phyloP scores from a whole-genome alignment of 2,888 invertebrate genomes.

The Pollenia angustigena region DNA sequence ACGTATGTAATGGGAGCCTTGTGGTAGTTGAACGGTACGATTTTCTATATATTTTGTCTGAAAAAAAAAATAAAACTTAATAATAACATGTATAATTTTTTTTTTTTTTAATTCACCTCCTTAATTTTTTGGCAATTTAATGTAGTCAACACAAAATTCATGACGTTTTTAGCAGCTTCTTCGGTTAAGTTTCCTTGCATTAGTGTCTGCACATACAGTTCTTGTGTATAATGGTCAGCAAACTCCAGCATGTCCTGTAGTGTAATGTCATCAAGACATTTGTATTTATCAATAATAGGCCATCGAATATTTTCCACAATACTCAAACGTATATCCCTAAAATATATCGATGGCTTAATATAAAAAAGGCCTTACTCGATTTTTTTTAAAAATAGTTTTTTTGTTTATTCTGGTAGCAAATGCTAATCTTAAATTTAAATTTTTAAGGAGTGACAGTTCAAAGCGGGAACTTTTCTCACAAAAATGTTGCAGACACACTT shows the following conservation, averaged over 20 bases:
- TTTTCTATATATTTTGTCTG: constrained; percentile 84
- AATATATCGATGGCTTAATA: constrained; percentile 22
- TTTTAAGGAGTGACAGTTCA: too few relatives aligned
- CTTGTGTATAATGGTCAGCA: constrained; percentile 86
- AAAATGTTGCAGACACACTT: too few relatives aligned
- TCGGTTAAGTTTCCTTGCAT: constrained; percentile 92
- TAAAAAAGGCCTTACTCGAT: too few relatives aligned
- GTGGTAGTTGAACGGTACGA: constrained; percentile 87
- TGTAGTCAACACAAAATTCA: constrained; percentile 86
- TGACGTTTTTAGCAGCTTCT: constrained; percentile 86
- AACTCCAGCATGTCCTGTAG: constrained; percentile 87
- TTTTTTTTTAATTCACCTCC: constrained; percentile 75
- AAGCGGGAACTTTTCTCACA: too few relatives aligned
- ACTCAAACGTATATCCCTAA: constrained; percentile 89
- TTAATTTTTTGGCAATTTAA: constrained; percentile 85
- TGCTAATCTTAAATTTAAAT: too few relatives aligned
- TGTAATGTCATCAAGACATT: constrained; percentile 85
- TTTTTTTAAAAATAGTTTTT: too few relatives aligned
- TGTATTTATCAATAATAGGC: constrained; percentile 88
- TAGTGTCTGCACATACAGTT: constrained; percentile 89
- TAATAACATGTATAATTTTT: not conserved
- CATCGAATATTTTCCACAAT: constrained; percentile 88
- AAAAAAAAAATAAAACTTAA: not conserved
- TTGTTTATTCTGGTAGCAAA: too few relatives aligned
- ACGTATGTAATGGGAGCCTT: constrained; percentile 88